phyloP scores from a whole-genome alignment of 2,797 vertebrate species.

The Microchirus variegatus region DNA sequence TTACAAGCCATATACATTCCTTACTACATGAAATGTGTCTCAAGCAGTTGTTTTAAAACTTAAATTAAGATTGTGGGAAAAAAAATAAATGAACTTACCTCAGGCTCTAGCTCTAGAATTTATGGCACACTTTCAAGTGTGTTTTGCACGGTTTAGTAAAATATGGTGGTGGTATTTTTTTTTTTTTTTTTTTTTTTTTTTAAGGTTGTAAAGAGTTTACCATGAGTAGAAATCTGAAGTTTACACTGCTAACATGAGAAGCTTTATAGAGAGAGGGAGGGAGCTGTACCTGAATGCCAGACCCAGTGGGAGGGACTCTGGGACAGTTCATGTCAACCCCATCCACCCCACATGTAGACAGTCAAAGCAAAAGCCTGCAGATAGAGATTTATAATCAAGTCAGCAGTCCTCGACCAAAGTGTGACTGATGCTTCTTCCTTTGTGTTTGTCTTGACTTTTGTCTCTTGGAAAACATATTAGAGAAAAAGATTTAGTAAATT shows the following conservation, averaged over 20 bases:
- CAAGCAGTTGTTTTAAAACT: too few relatives aligned
- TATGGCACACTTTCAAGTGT: conserved; percentile 44
- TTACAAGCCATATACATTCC: too few relatives aligned
- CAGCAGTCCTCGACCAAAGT: conserved; percentile 16
- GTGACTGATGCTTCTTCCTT: conserved; percentile 17
- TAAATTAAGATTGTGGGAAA: too few relatives aligned
- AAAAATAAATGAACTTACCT: conserved; percentile 52
- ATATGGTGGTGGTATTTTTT: neutral
- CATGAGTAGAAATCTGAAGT: conserved; percentile 68
- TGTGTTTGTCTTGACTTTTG: conserved; percentile 16
- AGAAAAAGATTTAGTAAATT: conserved; percentile 10
- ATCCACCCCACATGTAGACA: conserved; percentile 67
- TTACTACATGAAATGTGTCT: too few relatives aligned
- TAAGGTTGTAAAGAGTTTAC: conserved; percentile 53
- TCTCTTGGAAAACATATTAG: neutral
- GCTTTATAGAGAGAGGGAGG: conserved; percentile 76
- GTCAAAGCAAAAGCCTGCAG: conserved; percentile 50
- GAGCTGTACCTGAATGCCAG: conserved; percentile 78
- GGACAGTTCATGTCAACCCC: conserved; percentile 79
- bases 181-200: conserved; percentile 2
- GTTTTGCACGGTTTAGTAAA: conserved; percentile 20
- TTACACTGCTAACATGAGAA: conserved; percentile 65
- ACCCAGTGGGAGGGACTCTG: conserved; percentile 80
- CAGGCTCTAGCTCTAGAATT: conserved; percentile 20
- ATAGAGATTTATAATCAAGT: conserved; percentile 14